phyloP scores from a whole-genome alignment of 2,888 invertebrate species.

The Fragum sueziense region DNA sequence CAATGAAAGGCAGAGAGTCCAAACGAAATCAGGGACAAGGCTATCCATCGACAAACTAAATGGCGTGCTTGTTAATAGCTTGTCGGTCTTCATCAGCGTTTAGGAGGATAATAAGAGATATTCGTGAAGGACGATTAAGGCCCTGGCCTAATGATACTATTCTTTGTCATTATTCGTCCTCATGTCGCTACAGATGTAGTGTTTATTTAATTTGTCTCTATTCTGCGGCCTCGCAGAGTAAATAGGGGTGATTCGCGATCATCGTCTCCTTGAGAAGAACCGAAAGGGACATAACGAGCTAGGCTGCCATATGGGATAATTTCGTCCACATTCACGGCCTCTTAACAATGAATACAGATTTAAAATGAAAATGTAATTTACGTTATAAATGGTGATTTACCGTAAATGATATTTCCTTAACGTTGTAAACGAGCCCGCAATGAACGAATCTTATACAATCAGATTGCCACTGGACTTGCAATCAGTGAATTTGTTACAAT shows the following conservation, averaged over 20 bases:
- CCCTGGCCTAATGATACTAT: constrained; percentile 53
- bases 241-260: constrained; percentile 41
- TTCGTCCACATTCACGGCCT: constrained; percentile 31
- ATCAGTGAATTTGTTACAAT: too few species aligned
- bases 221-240: constrained; percentile 52
- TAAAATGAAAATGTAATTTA: constrained; percentile 51
- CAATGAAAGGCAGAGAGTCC: neutral
- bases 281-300: constrained; percentile 51
- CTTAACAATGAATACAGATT: constrained; percentile 54
- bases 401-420: constrained; percentile 60
- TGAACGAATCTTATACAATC: neutral
- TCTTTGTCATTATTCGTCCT: constrained; percentile 49
- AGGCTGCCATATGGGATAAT: constrained; percentile 42
- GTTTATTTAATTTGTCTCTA: constrained; percentile 63
- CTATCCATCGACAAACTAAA: constrained; percentile 13
- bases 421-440: neutral
- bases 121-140: constrained; percentile 47
- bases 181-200: constrained; percentile 58
- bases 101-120: constrained; percentile 46
- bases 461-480: neutral
- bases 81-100: constrained; percentile 48
- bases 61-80: constrained; percentile 37
- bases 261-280: constrained; percentile 28
- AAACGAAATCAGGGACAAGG: neutral
- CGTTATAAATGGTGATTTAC: constrained; percentile 50